A percentile compares a stretch with the other conserved stretches of the same genome.
These are phyloP conservation scores for Sebastes paucispinis DNA, from an alignment of 2,797 vertebrate species.

Conservation along the genomic window DNA sequence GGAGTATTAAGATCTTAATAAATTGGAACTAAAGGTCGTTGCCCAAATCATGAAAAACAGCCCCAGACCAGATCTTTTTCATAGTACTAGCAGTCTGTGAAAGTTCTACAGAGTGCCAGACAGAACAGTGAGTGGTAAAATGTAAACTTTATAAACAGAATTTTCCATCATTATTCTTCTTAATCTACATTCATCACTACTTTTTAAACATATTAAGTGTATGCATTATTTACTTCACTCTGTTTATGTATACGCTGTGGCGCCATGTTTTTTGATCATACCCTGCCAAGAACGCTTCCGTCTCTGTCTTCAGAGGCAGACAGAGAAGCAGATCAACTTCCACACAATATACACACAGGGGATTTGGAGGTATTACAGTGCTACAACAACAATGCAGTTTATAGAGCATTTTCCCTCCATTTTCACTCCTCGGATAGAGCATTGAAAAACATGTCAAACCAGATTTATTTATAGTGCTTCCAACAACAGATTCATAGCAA, in stretches of 20 bases:
- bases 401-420: conserved; percentile 27
- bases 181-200: not conserved
- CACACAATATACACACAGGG: conserved; percentile 32
- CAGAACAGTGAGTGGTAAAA: not conserved
- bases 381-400: conserved; percentile 50
- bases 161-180: not conserved
- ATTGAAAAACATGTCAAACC: conserved; percentile 38
- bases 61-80: not conserved
- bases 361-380: conserved; percentile 48
- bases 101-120: not conserved
- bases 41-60: not conserved
- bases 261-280: not conserved
- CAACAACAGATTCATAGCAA: conserved; percentile 24
- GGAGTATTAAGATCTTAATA: too few species aligned
- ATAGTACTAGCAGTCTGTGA: not conserved
- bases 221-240: not conserved
- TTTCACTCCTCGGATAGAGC: conserved; percentile 16
- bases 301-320: conserved; percentile 10
- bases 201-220: not conserved
- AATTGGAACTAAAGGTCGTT: too few species aligned
- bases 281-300: not conserved
- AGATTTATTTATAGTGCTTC: conserved; percentile 47
- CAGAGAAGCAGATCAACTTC: conserved; percentile 32
- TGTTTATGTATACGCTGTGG: not conserved
- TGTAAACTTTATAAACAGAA: not conserved